These are phyloP conservation scores for Neria commutata DNA, from an alignment of 2,888 invertebrate genomes.

Conservation along the genomic window DNA sequence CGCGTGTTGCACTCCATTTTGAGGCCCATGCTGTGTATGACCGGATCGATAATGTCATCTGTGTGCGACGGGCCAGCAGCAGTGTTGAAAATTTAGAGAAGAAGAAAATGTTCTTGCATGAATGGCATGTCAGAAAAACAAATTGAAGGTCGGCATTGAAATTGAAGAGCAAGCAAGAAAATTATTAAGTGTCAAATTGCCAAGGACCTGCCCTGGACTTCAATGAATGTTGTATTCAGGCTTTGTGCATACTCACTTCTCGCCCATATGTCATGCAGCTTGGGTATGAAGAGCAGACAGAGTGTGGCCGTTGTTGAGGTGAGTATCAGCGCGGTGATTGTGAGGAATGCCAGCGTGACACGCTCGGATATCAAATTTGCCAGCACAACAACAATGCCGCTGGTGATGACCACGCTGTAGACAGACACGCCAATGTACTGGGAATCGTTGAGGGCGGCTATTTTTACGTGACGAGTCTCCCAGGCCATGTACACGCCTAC, in stretches of 20 bases:
- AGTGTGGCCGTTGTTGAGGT: conserved; percentile 86
- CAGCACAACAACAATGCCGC: conserved; percentile 83
- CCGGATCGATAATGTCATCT: conserved; percentile 76
- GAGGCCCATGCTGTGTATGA: conserved; percentile 87
- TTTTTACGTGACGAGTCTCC: conserved; percentile 92
- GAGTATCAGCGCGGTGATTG: conserved; percentile 82
- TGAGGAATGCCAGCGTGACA: conserved; percentile 79
- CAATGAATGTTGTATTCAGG: not conserved
- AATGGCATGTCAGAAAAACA: not conserved
- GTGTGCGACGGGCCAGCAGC: conserved; percentile 25
- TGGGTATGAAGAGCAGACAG: conserved; percentile 85
- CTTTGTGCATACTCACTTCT: conserved; percentile 66
- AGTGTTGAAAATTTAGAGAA: not conserved
- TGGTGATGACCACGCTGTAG: conserved; percentile 88
- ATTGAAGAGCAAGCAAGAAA: not conserved
- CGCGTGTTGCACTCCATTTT: conserved; percentile 88
- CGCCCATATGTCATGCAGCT: conserved; percentile 75
- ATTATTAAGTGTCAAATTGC: not conserved
- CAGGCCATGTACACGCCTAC: conserved; percentile 96
- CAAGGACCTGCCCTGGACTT: no score
- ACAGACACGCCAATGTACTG: conserved; percentile 93
- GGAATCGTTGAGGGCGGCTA: conserved; percentile 89
- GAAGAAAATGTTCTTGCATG: not conserved
- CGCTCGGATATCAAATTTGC: conserved; percentile 87
- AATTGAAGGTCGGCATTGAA: not conserved